phyloP scores from a whole-genome alignment of 1,140 invertebrate genomes.

The Heliconius nattereri region DNA sequence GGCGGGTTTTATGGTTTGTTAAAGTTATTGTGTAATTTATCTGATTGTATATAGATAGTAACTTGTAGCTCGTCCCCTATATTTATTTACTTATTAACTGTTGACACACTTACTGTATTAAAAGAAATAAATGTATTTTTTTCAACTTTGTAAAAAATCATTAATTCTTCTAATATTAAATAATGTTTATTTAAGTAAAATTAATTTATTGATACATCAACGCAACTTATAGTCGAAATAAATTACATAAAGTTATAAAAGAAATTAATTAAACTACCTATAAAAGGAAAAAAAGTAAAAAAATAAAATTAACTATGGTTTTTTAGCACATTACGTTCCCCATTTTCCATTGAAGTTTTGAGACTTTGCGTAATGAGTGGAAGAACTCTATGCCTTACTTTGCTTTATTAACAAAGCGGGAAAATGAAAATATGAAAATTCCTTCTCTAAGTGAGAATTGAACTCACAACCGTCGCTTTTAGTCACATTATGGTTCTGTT shows the following conservation, averaged over 20 bases:
- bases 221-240: too few relatives aligned
- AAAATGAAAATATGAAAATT: not conserved
- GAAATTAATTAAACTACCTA: too few relatives aligned
- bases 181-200: too few relatives aligned
- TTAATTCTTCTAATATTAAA: too few relatives aligned
- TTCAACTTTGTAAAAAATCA: too few relatives aligned
- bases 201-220: too few relatives aligned
- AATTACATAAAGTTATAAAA: too few relatives aligned
- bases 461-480: not conserved
- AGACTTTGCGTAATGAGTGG: not conserved
- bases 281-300: too few relatives aligned
- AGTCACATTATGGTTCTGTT: too few relatives aligned
- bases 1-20: constrained; percentile 30
- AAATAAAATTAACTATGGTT: too few relatives aligned
- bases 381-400: not conserved
- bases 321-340: not conserved
- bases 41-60: constrained; percentile 30
- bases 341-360: not conserved
- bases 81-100: not conserved
- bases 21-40: constrained; percentile 24
- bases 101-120: not conserved
- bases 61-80: not conserved
- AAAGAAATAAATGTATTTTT: not conserved
- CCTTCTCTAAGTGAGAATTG: not conserved
- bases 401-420: not conserved